Evolutionary conservation across 2,797 vertebrate species (phyloP).

Genomic region (Siniperca scherzeri): DNA sequence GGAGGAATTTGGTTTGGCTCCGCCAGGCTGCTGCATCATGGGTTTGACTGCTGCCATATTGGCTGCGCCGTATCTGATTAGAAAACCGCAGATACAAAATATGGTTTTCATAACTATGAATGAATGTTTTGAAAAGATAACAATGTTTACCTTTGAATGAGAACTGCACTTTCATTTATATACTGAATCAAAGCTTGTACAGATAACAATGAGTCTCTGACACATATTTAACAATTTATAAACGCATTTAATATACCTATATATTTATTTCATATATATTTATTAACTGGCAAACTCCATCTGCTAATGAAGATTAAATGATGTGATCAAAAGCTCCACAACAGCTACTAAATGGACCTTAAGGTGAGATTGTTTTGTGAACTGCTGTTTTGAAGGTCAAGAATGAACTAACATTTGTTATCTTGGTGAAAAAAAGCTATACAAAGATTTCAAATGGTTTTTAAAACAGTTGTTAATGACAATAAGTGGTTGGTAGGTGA

Average conservation of each 20-base stretch:
- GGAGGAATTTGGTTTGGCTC: slow-evolving; percentile 91
- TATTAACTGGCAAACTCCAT: not conserved
- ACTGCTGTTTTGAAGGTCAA: not conserved
- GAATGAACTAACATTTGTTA: no score
- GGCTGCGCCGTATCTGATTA: slow-evolving; percentile 85
- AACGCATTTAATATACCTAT: not conserved
- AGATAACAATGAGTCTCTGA: not conserved
- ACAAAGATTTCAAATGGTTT: not conserved
- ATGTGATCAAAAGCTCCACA: not conserved
- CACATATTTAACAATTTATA: not conserved
- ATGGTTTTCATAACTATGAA: no score
- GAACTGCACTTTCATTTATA: not conserved
- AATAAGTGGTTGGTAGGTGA: not conserved
- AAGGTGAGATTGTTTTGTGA: not conserved
- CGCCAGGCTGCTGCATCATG: slow-evolving; percentile 90
- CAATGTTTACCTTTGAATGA: not conserved
- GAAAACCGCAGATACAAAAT: not conserved
- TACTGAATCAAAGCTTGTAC: not conserved
- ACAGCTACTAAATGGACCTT: not conserved
- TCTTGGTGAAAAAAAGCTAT: no score
- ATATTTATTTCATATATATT: not conserved
- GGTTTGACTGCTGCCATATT: slow-evolving; percentile 95
- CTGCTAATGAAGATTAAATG: not conserved
- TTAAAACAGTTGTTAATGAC: not conserved
- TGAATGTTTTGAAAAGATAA: not conserved